A percentile compares a stretch with the other conserved stretches of the same genome.
phyloP scores from a whole-genome alignment of 2,113 vertebrate species.

The Podilymbus podiceps region DNA sequence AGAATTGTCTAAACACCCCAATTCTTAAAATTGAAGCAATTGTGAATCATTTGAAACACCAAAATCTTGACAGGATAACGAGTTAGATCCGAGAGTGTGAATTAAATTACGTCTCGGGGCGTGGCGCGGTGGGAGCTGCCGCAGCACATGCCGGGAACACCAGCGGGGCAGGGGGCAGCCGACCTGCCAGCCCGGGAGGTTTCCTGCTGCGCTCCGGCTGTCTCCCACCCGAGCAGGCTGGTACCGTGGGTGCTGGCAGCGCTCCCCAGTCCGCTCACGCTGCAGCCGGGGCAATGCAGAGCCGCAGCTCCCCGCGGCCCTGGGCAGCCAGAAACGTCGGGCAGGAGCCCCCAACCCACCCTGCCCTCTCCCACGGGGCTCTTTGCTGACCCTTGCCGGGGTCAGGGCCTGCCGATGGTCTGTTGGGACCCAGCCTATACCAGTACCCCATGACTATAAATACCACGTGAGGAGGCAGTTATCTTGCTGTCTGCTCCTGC shows the following conservation, averaged over 20 bases:
- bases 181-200: background rate
- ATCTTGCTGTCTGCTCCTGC: background rate
- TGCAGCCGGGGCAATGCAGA: background rate
- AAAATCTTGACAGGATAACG: slow-evolving; percentile 61
- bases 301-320: background rate
- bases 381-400: background rate
- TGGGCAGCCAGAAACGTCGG: background rate
- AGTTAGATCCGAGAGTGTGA: slow-evolving; percentile 42
- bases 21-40: slow-evolving; percentile 65
- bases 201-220: accelerated
- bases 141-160: background rate
- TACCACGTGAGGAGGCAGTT: background rate
- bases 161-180: accelerated
- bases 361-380: too few relatives aligned
- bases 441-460: accelerated
- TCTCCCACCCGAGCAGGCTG: accelerated
- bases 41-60: slow-evolving; percentile 58
- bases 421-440: background rate
- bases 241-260: background rate
- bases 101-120: slow-evolving; percentile 46
- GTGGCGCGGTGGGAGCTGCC: background rate
- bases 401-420: accelerated
- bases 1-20: slow-evolving; percentile 62
- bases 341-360: background rate
- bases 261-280: accelerated